These are phyloP conservation scores for Tinamus guttatus DNA, from an alignment of 2,113 vertebrate species.

Conservation along the genomic window DNA sequence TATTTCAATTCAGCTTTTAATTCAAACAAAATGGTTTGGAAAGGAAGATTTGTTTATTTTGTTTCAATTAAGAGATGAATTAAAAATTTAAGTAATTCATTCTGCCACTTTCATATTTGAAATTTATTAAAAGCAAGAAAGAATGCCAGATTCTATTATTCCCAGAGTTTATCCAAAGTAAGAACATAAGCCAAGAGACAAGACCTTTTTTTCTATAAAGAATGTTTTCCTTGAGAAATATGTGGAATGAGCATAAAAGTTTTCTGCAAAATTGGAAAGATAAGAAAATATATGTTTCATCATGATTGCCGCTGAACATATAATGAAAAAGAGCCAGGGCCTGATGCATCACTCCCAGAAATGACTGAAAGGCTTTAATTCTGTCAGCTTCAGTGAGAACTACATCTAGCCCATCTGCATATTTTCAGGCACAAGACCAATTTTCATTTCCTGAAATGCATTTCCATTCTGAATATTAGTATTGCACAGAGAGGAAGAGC, in stretches of 20 bases:
- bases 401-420: not conserved
- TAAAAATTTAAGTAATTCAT: not conserved
- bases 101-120: not conserved
- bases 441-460: slow-evolving; percentile 50
- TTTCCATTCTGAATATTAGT: slow-evolving; percentile 1
- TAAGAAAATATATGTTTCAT: not conserved
- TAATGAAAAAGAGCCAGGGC: slow-evolving; percentile 32
- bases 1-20: not conserved
- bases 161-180: slow-evolving; percentile 1
- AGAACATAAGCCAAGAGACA: not conserved
- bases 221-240: slow-evolving; percentile 33
- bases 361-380: not conserved
- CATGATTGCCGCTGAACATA: slow-evolving; percentile 9
- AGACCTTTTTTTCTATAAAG: not conserved
- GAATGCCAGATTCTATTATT: not conserved
- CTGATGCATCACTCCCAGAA: slow-evolving; percentile 10
- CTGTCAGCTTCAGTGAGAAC: not conserved
- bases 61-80: not conserved
- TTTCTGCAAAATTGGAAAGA: slow-evolving; percentile 44
- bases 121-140: not conserved
- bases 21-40: not conserved
- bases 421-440: slow-evolving; percentile 46
- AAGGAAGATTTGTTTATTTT: not conserved
- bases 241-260: not conserved
- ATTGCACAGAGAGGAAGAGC: not conserved